phyloP scores from a whole-genome alignment of 2,113 vertebrate genomes.

The Nycticryphes semicollaris region DNA sequence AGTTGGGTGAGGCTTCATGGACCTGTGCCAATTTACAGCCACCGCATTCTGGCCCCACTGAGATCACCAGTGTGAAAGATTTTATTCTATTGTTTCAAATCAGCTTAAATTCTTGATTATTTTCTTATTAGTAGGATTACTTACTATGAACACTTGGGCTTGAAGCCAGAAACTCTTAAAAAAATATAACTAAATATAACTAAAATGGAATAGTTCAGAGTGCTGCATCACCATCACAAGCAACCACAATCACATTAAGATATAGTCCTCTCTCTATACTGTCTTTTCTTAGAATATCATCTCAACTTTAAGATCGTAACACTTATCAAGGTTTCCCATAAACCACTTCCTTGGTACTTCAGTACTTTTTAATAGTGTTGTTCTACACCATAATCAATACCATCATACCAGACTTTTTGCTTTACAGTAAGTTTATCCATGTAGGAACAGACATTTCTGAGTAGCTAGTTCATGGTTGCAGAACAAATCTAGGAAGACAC shows the following conservation, averaged over 20 bases:
- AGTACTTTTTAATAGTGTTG: background rate
- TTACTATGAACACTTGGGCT: background rate
- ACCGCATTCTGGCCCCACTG: background rate
- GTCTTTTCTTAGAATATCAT: background rate
- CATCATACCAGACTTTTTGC: background rate
- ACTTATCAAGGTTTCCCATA: background rate
- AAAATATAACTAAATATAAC: background rate
- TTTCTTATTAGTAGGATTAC: background rate
- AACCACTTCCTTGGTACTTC: background rate
- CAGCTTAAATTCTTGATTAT: background rate
- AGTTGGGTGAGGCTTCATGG: constrained; percentile 2
- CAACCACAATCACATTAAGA: background rate
- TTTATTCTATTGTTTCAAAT: background rate
- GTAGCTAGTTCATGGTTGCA: background rate
- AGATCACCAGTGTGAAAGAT: background rate
- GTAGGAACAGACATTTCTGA: background rate
- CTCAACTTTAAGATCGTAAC: background rate
- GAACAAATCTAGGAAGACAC: background rate
- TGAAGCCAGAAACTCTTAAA: background rate
- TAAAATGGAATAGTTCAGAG: background rate
- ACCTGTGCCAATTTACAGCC: background rate
- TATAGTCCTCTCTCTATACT: background rate
- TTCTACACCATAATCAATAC: background rate
- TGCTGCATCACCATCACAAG: background rate
- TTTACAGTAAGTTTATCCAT: background rate